These are phyloP conservation scores for Drosophila erecta DNA, from an alignment of 1,140 invertebrate genomes.

Conservation along the genomic window DNA sequence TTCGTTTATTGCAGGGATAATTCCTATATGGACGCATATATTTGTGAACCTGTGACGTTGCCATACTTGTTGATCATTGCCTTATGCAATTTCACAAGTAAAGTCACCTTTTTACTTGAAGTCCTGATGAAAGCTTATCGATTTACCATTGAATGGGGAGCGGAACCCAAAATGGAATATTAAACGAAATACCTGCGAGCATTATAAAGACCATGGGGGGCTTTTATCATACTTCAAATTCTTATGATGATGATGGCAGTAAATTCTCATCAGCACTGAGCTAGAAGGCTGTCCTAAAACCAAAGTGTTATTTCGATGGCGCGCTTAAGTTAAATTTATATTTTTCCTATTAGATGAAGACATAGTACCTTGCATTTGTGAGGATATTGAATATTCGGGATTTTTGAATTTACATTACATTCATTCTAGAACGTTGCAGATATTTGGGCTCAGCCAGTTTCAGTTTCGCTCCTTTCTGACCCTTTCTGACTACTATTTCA, in stretches of 20 bases:
- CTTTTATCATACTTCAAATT: slow-evolving; percentile 29
- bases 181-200: slow-evolving; percentile 35
- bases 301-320: background rate
- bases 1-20: slow-evolving; percentile 23
- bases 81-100: slow-evolving; percentile 41
- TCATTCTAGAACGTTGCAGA: too few species aligned
- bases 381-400: too few species aligned
- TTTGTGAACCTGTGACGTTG: slow-evolving; percentile 28
- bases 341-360: background rate
- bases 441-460: too few species aligned
- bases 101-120: slow-evolving; percentile 32
- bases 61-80: slow-evolving; percentile 51
- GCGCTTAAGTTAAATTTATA: background rate
- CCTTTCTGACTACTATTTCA: slow-evolving; percentile 68
- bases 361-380: too few species aligned
- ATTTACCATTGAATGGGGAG: slow-evolving; percentile 41
- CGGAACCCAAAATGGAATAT: slow-evolving; percentile 31
- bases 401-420: too few species aligned
- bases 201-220: slow-evolving; percentile 28
- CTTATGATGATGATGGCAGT: slow-evolving; percentile 13
- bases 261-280: slow-evolving; percentile 1
- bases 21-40: background rate
- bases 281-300: slow-evolving; percentile 4
- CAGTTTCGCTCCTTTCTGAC: slow-evolving; percentile 14
- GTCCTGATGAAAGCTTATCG: slow-evolving; percentile 27